Percentiles rank a stretch among this genome's conserved stretches.
Evolutionary conservation across 37 sponge, comb jelly and placozoan genomes (phyloP).

Genomic region (Agelas oroides): DNA sequence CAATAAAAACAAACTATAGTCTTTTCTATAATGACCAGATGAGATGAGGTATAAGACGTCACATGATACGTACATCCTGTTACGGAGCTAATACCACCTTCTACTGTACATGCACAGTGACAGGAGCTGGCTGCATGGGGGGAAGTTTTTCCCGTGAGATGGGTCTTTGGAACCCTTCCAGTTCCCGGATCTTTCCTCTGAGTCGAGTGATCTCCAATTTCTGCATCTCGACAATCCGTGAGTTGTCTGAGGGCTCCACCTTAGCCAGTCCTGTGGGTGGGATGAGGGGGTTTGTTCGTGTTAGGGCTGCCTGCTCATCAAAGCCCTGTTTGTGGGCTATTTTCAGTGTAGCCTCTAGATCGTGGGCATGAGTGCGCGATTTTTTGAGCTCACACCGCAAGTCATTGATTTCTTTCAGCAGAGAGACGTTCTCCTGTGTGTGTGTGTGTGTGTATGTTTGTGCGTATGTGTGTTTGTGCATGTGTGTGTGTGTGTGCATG

Average conservation of each 20-base stretch:
- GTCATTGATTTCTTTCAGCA: constrained; percentile 97
- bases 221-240: constrained; percentile 92
- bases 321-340: constrained; percentile 86
- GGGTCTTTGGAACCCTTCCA: constrained; percentile 45
- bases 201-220: constrained; percentile 86
- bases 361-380: constrained; percentile 79
- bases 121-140: constrained; percentile 50
- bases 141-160: constrained; percentile 50
- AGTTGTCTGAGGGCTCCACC: constrained; percentile 70
- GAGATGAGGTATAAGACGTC: too few relatives aligned
- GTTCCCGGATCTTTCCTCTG: constrained; percentile 71
- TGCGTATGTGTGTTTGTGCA: too few relatives aligned
- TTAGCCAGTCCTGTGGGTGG: constrained; percentile 58
- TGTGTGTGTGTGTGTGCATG: background rate
- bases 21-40: too few relatives aligned
- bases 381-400: constrained; percentile 91
- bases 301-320: constrained; percentile 56
- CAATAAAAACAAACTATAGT: too few relatives aligned
- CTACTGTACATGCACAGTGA: constrained; percentile 9
- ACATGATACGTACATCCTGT: too few relatives aligned
- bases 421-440: constrained; percentile 92
- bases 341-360: constrained; percentile 82
- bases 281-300: constrained; percentile 24
- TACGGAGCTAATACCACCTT: too few relatives aligned
- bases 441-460: too few relatives aligned